Conservation (phyloP, 2,113 vertebrate species). For the Hystrix cristata region DNA sequence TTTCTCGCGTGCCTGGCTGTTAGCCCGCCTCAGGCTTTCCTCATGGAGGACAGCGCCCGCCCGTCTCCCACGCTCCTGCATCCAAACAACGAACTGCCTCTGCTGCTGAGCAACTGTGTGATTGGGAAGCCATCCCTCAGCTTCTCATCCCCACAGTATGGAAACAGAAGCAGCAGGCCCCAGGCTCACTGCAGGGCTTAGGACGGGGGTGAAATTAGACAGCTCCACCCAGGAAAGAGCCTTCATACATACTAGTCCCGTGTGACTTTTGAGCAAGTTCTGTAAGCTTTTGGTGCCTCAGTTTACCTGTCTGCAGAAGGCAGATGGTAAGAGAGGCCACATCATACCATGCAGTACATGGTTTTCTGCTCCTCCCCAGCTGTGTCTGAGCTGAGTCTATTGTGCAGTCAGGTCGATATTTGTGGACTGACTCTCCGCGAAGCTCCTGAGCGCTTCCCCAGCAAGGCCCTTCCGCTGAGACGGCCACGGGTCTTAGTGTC, state of each 20-base stretch:
- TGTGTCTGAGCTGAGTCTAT: not conserved
- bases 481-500: accelerated
- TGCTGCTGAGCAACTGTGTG: not conserved
- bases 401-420: not conserved
- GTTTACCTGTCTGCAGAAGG: not conserved
- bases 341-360: not conserved
- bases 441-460: not conserved
- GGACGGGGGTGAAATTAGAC: not conserved
- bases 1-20: not conserved
- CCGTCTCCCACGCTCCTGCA: not conserved
- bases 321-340: no score
- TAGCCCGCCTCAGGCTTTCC: not conserved
- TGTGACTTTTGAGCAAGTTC: not conserved
- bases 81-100: not conserved
- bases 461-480: not conserved
- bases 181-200: not conserved
- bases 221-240: not conserved
- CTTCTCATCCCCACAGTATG: not conserved
- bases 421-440: not conserved
- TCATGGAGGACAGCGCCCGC: not conserved
- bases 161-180: not conserved
- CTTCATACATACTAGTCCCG: not conserved
- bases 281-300: not conserved
- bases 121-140: not conserved
- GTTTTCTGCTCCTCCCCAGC: not conserved